These are phyloP conservation scores for Lophius americanus DNA, from an alignment of 2,797 vertebrate species.

Conservation along the genomic window DNA sequence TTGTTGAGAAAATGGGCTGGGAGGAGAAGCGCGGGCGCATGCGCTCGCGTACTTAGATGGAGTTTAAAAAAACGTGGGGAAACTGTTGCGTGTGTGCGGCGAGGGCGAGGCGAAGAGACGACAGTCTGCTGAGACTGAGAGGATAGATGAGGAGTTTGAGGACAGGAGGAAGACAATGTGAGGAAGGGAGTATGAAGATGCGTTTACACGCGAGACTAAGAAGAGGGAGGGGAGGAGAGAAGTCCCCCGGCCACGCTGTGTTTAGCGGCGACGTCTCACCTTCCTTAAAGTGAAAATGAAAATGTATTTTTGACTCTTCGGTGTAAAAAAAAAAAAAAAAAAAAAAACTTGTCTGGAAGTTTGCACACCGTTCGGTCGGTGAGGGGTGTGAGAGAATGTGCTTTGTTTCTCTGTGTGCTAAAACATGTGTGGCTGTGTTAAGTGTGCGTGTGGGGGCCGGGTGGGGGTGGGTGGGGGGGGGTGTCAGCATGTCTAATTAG, in stretches of 20 bases:
- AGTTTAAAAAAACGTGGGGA: conserved; percentile 37
- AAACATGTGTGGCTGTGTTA: conserved; percentile 2
- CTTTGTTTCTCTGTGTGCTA: conserved; percentile 6
- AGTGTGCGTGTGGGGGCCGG: conserved; percentile 3
- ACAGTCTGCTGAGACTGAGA: conserved; percentile 22
- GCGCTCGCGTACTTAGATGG: conserved; percentile 13
- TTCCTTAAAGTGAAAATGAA: conserved; percentile 70
- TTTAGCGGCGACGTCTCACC: conserved; percentile 70
- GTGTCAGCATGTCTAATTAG: conserved; percentile 80
- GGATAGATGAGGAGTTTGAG: conserved; percentile 32
- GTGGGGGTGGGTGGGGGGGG: conserved; percentile 34
- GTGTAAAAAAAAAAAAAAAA: conserved; percentile 51
- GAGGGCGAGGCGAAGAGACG: conserved; percentile 13
- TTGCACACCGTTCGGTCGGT: conserved; percentile 5
- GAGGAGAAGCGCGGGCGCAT: conserved; percentile 30
- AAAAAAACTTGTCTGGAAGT: conserved; percentile 43
- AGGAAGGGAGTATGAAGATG: conserved; percentile 39
- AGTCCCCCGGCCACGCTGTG: conserved; percentile 51
- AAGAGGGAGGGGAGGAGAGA: conserved; percentile 34
- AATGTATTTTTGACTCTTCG: conserved; percentile 73
- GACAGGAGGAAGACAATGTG: conserved; percentile 47
- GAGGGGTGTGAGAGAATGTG: conserved; percentile 26
- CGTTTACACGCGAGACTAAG: conserved; percentile 43
- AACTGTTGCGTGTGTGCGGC: conserved; percentile 5
- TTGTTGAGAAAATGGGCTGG: conserved; percentile 65